Percentiles rank a stretch among this genome's conserved stretches.
Evolutionary conservation across 2,113 vertebrate species (phyloP).

Genomic region (Halcyon senegalensis): DNA sequence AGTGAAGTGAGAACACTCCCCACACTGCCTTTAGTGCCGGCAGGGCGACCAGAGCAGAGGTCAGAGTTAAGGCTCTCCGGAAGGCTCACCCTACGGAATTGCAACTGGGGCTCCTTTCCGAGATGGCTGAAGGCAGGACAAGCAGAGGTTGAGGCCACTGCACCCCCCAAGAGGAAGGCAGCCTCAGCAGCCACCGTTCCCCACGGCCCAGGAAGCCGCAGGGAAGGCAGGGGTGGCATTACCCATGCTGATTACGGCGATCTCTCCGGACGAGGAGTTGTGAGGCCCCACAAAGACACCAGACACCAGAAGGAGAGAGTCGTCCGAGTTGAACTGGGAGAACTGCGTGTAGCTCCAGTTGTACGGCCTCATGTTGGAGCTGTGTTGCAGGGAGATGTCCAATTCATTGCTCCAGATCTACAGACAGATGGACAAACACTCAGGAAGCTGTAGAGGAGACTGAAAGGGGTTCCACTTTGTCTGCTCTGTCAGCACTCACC

Average conservation of each 20-base stretch:
- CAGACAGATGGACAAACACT: neutral
- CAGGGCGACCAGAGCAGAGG: accelerated
- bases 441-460: neutral
- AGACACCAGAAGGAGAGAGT: slow-evolving; percentile 92
- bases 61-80: neutral
- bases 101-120: accelerated
- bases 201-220: neutral
- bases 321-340: slow-evolving; percentile 96
- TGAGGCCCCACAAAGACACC: slow-evolving; percentile 94
- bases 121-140: neutral
- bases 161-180: neutral
- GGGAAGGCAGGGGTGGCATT: neutral
- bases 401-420: slow-evolving; percentile 95
- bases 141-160: neutral
- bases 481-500: neutral
- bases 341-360: slow-evolving; percentile 99
- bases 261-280: slow-evolving; percentile 91
- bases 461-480: neutral
- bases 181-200: neutral
- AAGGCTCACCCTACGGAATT: neutral
- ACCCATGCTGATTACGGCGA: slow-evolving; percentile 95
- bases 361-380: slow-evolving; percentile 92
- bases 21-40: neutral
- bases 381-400: slow-evolving; percentile 89
- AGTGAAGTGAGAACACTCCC: neutral